phyloP scores from a whole-genome alignment of 2,113 vertebrate species.

The Epinephelus fuscoguttatus region DNA sequence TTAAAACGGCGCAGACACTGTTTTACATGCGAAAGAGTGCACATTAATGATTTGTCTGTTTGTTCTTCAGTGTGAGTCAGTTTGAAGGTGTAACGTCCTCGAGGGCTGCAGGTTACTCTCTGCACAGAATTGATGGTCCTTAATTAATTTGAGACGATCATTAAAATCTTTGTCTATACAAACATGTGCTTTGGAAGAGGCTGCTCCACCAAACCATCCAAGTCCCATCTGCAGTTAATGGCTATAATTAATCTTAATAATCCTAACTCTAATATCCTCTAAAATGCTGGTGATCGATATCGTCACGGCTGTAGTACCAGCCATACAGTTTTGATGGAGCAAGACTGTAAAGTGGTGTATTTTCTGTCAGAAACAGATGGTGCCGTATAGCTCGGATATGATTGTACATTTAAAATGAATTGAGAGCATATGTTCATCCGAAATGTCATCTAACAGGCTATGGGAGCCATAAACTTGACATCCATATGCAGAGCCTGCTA shows the following conservation, averaged over 20 bases:
- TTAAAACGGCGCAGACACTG: constrained; percentile 29
- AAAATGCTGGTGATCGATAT: constrained; percentile 21
- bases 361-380: constrained; percentile 18
- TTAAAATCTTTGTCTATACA: constrained; percentile 28
- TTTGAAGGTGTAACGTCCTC: not conserved
- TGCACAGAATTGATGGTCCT: constrained; percentile 8
- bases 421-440: constrained; percentile 8
- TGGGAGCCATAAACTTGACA: constrained; percentile 4
- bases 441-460: constrained; percentile 8
- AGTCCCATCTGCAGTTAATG: constrained; percentile 36
- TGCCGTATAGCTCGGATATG: constrained; percentile 3
- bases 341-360: not conserved
- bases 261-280: constrained; percentile 22
- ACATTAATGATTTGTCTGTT: constrained; percentile 8
- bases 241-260: constrained; percentile 43
- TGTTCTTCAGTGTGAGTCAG: not conserved
- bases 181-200: constrained; percentile 15
- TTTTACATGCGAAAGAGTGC: constrained; percentile 35
- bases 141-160: constrained; percentile 13
- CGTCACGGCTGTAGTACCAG: not conserved
- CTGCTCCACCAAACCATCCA: constrained; percentile 6
- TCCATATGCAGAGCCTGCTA: not conserved
- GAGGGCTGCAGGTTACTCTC: constrained; percentile 14
- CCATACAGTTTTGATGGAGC: not conserved
- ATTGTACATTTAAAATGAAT: not conserved